Evolutionary conservation across 2,888 invertebrate species (phyloP), one percentile per base, ranked within the genome.

Genomic region (Chorisops tibialis): DNA sequence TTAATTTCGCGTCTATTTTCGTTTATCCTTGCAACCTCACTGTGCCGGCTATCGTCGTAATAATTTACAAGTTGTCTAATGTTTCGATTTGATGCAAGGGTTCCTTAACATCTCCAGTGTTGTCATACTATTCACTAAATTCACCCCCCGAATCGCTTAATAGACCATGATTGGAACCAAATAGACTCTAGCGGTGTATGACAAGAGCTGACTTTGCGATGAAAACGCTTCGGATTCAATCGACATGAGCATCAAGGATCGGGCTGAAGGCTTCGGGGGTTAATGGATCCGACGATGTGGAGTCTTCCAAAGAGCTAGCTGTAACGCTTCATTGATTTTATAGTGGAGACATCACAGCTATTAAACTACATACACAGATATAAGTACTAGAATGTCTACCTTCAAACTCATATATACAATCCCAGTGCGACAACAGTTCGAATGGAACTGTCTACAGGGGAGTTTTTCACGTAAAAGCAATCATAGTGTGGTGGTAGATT

Each of bases 101-200:
- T 24, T 12, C 19, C n/a, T 18, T 5, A 38, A 4, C 18, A n/a
- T n/a, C n/a, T n/a, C n/a, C n/a, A n/a, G n/a, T n/a, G n/a, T n/a
- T n/a, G n/a, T n/a, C n/a, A 56, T 45, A 30, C 45, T 30, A 9
- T 43, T 48, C 48, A 49, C 63, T 65, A 59, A 63, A 63, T 65
- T 65, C 59, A 63, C 61, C 59, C 63, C 30, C 49, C 59, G 62
- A 63, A 65, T 62, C 63, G 63, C 62, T 65, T 65, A 65, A 65
- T 65, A 65, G 65, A 65, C 65, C 65, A 54, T 65, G 65, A 65
- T 64, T 65, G 61, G 61, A 61, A 61, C 59, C 61, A 59, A 65
- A 65, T 61, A 65, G 61, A 65, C 51, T 52, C 43, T 30, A 43
- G 41, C 61, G 30, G 37, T 61, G 49, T 51, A 51, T 61, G 51